Conservation (phyloP, 1,140 invertebrate species). For the Zeugodacus cucurbitae region DNA sequence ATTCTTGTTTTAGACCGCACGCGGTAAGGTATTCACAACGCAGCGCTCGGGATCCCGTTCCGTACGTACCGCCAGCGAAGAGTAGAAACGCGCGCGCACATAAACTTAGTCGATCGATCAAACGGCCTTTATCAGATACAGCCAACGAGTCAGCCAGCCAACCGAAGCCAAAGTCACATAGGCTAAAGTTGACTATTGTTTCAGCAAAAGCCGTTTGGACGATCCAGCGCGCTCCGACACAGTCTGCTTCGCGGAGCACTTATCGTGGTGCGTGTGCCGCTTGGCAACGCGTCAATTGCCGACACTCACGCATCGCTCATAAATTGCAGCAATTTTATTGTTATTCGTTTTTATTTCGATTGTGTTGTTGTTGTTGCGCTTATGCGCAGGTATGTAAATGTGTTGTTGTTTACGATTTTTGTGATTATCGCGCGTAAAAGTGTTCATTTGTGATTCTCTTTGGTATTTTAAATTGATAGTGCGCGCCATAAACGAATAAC, state of each 20-base stretch:
- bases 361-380: not conserved
- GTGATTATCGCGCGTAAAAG: not conserved
- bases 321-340: not conserved
- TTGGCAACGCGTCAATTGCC: not conserved
- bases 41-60: not conserved
- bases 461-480: not conserved
- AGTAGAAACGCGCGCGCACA: not conserved
- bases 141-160: not conserved
- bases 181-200: not conserved
- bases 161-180: no score
- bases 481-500: not conserved
- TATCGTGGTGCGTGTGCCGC: not conserved
- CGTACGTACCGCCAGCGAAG: not conserved
- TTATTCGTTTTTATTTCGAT: not conserved
- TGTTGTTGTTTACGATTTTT: conserved; percentile 5
- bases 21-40: not conserved
- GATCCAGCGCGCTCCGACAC: not conserved
- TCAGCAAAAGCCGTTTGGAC: not conserved
- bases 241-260: not conserved
- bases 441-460: not conserved
- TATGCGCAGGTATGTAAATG: not conserved
- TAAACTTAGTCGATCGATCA: not conserved
- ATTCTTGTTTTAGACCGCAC: conserved; percentile 23
- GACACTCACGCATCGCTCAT: not conserved
- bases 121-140: not conserved